Conservation (phyloP, 2,888 invertebrate genomes). For the Amblyteles armatorius region DNA sequence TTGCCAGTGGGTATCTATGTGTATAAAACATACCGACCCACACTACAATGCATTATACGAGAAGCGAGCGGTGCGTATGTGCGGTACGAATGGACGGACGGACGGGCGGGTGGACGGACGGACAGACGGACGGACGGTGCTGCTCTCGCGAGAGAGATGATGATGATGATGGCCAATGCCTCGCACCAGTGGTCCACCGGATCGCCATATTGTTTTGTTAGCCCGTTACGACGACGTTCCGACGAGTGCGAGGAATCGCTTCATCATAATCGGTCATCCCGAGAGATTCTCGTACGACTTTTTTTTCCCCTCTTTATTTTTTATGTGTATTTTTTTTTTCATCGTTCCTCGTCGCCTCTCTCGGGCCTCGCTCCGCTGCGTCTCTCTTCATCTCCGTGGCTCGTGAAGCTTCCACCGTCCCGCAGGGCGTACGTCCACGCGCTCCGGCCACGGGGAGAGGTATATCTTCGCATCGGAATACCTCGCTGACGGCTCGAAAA, state of each 20-base stretch:
- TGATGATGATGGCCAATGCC: conserved; percentile 60
- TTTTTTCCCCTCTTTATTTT: conserved; percentile 67
- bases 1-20: conserved; percentile 59
- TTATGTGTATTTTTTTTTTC: conserved; percentile 71
- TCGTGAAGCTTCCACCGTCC: conserved; percentile 77
- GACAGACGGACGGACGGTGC: conserved; percentile 52
- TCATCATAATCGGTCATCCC: conserved; percentile 85
- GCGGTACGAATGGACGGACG: conserved; percentile 35
- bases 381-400: conserved; percentile 47
- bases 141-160: conserved; percentile 42
- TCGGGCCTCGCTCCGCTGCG: conserved; percentile 39
- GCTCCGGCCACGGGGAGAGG: conserved; percentile 50
- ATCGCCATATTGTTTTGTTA: conserved; percentile 74
- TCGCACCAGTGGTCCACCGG: conserved; percentile 23
- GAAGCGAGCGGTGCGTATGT: conserved; percentile 16
- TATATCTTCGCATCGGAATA: conserved; percentile 82
- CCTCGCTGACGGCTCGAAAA: conserved; percentile 83
- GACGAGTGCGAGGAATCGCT: conserved; percentile 79
- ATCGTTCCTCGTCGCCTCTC: conserved; percentile 43
- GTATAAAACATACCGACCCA: conserved; percentile 18
- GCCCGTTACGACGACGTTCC: conserved; percentile 66
- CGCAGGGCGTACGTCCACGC: conserved; percentile 66
- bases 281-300: conserved; percentile 67
- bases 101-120: conserved; percentile 31
- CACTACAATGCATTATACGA: conserved; percentile 18